phyloP scores from a whole-genome alignment of 2,888 invertebrate species.

The Trichopoda pennipes region DNA sequence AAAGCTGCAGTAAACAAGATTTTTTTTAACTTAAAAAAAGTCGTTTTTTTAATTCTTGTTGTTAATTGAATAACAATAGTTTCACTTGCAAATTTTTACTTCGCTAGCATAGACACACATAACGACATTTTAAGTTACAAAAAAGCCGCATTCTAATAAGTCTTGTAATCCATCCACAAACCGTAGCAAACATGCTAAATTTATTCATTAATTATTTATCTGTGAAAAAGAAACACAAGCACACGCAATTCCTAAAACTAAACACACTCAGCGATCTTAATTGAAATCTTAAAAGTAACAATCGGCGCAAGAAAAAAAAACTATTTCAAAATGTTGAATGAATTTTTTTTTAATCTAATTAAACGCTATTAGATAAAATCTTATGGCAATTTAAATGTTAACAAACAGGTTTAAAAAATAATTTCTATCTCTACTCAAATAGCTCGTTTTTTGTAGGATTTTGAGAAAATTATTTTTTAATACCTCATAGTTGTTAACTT shows the following conservation, averaged over 20 bases:
- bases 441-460: slow-evolving; percentile 17
- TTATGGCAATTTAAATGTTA: neutral
- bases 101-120: no score
- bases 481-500: slow-evolving; percentile 47
- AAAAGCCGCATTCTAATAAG: neutral
- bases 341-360: slow-evolving; percentile 64
- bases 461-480: slow-evolving; percentile 52
- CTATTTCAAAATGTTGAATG: slow-evolving; percentile 51
- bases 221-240: neutral
- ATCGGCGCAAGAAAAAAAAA: neutral
- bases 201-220: neutral
- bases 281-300: slow-evolving; percentile 42
- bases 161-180: no score
- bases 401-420: slow-evolving; percentile 6
- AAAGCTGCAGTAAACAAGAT: no score
- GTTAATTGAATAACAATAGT: no score
- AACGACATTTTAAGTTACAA: neutral
- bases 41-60: no score
- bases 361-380: slow-evolving; percentile 30
- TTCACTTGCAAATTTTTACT: no score
- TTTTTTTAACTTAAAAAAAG: no score
- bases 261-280: slow-evolving; percentile 47
- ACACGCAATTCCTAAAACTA: slow-evolving; percentile 26
- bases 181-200: neutral
- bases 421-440: neutral